Evolutionary conservation across 2,888 invertebrate genomes (phyloP), one percentile per base, ranked within the genome.

Genomic region (Drosophila subsilvestris): DNA sequence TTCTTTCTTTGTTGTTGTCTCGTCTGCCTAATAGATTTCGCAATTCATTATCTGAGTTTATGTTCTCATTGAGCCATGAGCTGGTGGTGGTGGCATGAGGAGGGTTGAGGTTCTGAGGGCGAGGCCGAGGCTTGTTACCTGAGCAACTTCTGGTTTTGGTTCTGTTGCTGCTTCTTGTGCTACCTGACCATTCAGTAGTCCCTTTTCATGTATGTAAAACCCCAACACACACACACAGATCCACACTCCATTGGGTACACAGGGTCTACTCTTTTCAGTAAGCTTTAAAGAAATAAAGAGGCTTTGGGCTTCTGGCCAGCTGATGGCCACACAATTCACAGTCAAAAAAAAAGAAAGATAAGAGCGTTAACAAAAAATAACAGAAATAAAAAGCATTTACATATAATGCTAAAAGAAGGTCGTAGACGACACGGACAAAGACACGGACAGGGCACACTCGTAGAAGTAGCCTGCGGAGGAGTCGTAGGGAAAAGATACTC

Each of bases 331-430:
- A 65, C 53, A 59, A 56, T 78, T 63, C 55, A 61, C 22, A 54
- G 63, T 59, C 74, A 17, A 60, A 54, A 79, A 78, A 71, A 79
- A 74, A 68, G 58, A 69, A 42, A 85, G 80, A 79, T 85, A 78
- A 76, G 68, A 80, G 80, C 76, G 83, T 76, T 86, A 86, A 80
- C 82, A 75, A 86, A 85, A 85, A 85, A 84, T 84, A 85, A 86
- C 77, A 80, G 67, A 86, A 86, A 83, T 83, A 83, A 84, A 87
- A 85, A 75, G 65, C 84, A 86, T 85, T 84, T 86, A 78, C 81
- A 80, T 76, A 70, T 60, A 72, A 51, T 58, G 48, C 57, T 8
- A 60, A 43, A 59, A 69, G 50, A 68, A 68, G 59, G 56, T 42
- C 59, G 53, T 44, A 44, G 12, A 54, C 44, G 50, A 20, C 20